phyloP scores from a whole-genome alignment of 1,140 invertebrate species.

The Matsumurasca onukii region DNA sequence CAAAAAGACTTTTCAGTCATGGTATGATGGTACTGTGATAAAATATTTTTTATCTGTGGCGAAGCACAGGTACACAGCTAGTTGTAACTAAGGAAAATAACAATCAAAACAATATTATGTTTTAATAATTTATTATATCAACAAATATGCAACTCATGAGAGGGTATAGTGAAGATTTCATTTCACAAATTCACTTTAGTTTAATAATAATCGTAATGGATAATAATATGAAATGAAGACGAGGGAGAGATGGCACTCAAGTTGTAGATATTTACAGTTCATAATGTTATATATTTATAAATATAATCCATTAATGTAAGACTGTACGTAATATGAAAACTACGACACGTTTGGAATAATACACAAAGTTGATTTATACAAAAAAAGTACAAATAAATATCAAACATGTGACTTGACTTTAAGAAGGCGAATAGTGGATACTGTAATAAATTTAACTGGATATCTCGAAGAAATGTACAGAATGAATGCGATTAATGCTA shows the following conservation, averaged over 20 bases:
- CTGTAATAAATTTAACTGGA: no score
- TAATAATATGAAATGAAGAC: slow-evolving; percentile 36
- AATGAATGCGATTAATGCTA: no score
- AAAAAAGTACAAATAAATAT: slow-evolving; percentile 26
- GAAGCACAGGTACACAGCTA: no score
- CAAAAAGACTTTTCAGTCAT: no score
- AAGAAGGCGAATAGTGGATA: slow-evolving; percentile 17
- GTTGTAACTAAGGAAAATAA: no score
- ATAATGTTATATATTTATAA: slow-evolving; percentile 29
- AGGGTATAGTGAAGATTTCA: slow-evolving; percentile 36
- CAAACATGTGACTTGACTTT: not conserved
- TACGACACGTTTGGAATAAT: slow-evolving; percentile 28
- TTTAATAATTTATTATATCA: slow-evolving; percentile 40
- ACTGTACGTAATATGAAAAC: slow-evolving; percentile 19
- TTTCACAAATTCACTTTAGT: slow-evolving; percentile 35
- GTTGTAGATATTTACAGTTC: slow-evolving; percentile 20
- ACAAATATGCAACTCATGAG: slow-evolving; percentile 40
- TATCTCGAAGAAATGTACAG: not conserved
- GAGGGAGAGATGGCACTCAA: slow-evolving; percentile 34
- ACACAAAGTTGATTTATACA: slow-evolving; percentile 25
- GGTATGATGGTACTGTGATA: no score
- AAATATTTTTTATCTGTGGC: no score
- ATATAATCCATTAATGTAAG: slow-evolving; percentile 20
- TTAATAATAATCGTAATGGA: slow-evolving; percentile 35
- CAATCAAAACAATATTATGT: no score